Percentiles rank a stretch among this genome's conserved stretches.
Evolutionary conservation across 2,797 vertebrate species (phyloP).

Genomic region (Schizopygopsis malacanthus): DNA sequence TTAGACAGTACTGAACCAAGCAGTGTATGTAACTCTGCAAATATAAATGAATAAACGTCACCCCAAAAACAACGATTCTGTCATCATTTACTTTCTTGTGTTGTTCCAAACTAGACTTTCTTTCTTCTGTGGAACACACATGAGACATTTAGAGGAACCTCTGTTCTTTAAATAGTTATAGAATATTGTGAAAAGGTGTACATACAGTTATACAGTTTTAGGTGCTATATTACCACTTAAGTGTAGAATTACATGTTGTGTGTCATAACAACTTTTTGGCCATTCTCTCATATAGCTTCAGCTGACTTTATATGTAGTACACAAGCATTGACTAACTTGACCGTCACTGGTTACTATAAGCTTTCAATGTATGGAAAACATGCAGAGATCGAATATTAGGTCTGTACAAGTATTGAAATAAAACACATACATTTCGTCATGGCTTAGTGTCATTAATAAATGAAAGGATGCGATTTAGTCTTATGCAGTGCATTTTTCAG

Average conservation of each 20-base stretch:
- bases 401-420: too few relatives aligned
- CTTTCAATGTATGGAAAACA: too few relatives aligned
- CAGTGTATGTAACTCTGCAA: background rate
- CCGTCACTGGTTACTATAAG: too few relatives aligned
- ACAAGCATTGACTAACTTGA: background rate
- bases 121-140: background rate
- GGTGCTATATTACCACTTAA: background rate
- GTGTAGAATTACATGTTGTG: background rate
- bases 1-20: too few relatives aligned
- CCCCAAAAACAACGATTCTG: background rate
- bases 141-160: background rate
- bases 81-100: background rate
- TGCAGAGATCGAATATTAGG: too few relatives aligned
- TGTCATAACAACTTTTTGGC: too few relatives aligned
- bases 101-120: background rate
- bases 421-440: too few relatives aligned
- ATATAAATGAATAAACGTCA: background rate
- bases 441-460: too few relatives aligned
- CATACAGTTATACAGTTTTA: background rate
- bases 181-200: background rate
- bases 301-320: background rate
- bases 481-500: background rate
- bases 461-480: too few relatives aligned
- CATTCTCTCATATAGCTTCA: background rate
- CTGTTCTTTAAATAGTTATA: background rate